Conservation (phyloP, 2,113 vertebrate genomes). For the Erpornis zantholeuca region DNA sequence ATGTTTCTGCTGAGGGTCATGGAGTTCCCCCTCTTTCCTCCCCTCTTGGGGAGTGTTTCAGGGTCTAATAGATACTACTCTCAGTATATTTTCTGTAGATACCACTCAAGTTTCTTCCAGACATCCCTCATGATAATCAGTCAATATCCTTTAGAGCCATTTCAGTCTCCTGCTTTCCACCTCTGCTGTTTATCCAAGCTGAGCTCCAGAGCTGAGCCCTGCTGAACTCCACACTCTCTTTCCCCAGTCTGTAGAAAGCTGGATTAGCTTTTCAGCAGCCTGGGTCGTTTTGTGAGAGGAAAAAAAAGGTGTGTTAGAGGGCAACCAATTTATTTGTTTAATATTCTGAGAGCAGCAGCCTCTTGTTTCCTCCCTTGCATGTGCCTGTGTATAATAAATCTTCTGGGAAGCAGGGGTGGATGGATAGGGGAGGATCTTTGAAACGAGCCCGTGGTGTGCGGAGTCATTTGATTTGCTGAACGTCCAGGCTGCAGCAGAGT, state of each 20-base stretch:
- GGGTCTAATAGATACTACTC: background rate
- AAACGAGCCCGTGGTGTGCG: background rate
- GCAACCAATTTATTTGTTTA: constrained; percentile 56
- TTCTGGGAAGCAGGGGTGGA: constrained; percentile 19
- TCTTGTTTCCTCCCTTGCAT: background rate
- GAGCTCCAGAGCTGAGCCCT: background rate
- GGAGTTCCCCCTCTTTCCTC: background rate
- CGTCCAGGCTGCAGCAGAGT: background rate
- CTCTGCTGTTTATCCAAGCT: background rate
- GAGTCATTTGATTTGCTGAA: background rate
- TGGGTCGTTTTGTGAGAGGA: background rate
- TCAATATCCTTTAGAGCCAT: background rate
- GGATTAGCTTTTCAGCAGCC: constrained; percentile 21
- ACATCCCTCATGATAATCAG: background rate
- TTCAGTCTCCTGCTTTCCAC: background rate
- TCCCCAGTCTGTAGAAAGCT: background rate
- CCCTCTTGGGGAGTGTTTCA: background rate
- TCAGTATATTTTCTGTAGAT: background rate
- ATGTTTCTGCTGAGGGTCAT: background rate
- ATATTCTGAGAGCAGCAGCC: constrained; percentile 40
- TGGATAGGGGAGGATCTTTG: background rate
- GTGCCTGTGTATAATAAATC: constrained; percentile 27
- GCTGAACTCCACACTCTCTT: background rate
- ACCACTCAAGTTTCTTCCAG: background rate
- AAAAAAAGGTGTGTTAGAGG: background rate